These are phyloP conservation scores for Cantharis rufa DNA, from an alignment of 2,888 invertebrate species.

Conservation along the genomic window DNA sequence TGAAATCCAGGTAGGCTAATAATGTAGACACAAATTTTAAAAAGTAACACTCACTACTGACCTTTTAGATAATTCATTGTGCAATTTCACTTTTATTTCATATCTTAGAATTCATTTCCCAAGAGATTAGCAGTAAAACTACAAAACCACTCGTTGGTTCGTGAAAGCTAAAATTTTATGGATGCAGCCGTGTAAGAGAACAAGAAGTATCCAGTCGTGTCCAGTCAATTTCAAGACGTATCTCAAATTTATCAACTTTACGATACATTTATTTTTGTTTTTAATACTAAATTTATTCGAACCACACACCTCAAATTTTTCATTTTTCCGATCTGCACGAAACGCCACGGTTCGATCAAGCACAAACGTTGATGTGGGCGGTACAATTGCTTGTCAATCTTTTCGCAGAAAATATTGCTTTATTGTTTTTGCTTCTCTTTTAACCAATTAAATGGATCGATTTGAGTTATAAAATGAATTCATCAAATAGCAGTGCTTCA, in stretches of 20 bases:
- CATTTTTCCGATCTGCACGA: neutral
- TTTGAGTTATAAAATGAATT: neutral
- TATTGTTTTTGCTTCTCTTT: neutral
- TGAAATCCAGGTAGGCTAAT: constrained; percentile 1
- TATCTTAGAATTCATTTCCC: constrained; percentile 33
- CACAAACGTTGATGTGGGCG: neutral
- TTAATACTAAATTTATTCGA: neutral
- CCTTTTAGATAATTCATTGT: constrained; percentile 32
- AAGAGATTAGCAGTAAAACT: constrained; percentile 33
- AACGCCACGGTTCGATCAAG: neutral
- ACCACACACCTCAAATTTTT: neutral
- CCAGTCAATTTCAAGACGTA: constrained; percentile 35
- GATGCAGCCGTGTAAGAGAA: constrained; percentile 30
- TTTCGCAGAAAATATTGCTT: neutral
- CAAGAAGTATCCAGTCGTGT: constrained; percentile 30
- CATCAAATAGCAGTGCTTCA: neutral
- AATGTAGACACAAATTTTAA: neutral
- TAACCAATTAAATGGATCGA: neutral
- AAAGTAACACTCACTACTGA: constrained; percentile 4
- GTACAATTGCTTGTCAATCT: neutral
- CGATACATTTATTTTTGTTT: neutral
- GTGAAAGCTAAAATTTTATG: constrained; percentile 33
- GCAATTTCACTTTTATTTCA: constrained; percentile 31
- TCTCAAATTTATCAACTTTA: constrained; percentile 34
- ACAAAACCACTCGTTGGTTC: constrained; percentile 31